Evolutionary conservation across 2,888 invertebrate species (phyloP).

Genomic region (Plagodis dolabraria): DNA sequence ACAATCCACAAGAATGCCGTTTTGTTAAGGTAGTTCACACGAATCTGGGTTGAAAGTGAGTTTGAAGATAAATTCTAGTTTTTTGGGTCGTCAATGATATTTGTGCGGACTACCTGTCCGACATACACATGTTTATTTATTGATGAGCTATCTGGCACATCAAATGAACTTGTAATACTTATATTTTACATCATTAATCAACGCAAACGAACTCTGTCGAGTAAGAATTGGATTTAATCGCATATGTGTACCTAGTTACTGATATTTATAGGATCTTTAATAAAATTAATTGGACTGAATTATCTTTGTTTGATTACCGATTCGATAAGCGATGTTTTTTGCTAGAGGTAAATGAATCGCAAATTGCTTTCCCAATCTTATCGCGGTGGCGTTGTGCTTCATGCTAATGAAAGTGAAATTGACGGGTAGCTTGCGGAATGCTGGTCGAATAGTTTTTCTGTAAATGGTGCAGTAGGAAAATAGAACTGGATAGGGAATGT

Average conservation of each 20-base stretch:
- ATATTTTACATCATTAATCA: constrained; percentile 18
- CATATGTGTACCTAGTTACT: constrained; percentile 25
- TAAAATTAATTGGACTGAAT: constrained; percentile 51
- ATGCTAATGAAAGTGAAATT: constrained; percentile 34
- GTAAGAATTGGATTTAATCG: constrained; percentile 23
- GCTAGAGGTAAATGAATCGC: constrained; percentile 25
- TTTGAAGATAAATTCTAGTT: constrained; percentile 36
- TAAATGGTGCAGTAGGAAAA: constrained; percentile 10
- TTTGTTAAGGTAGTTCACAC: constrained; percentile 30
- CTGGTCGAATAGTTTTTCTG: constrained; percentile 12
- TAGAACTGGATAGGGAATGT: background rate
- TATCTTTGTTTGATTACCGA: constrained; percentile 46
- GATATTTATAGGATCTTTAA: constrained; percentile 49
- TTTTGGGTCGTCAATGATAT: constrained; percentile 36
- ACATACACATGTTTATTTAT: constrained; percentile 23
- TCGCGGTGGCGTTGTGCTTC: constrained; percentile 17
- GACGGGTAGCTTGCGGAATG: constrained; percentile 16
- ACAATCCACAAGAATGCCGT: constrained; percentile 29
- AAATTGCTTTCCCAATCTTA: constrained; percentile 33
- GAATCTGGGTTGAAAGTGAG: constrained; percentile 39
- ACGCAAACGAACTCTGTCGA: constrained; percentile 8
- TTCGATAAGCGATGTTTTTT: constrained; percentile 33
- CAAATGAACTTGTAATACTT: constrained; percentile 27
- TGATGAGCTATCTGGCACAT: constrained; percentile 24
- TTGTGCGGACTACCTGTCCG: constrained; percentile 33